Evolutionary conservation across 2,888 invertebrate genomes (phyloP).

Genomic region (Apodemia zela): DNA sequence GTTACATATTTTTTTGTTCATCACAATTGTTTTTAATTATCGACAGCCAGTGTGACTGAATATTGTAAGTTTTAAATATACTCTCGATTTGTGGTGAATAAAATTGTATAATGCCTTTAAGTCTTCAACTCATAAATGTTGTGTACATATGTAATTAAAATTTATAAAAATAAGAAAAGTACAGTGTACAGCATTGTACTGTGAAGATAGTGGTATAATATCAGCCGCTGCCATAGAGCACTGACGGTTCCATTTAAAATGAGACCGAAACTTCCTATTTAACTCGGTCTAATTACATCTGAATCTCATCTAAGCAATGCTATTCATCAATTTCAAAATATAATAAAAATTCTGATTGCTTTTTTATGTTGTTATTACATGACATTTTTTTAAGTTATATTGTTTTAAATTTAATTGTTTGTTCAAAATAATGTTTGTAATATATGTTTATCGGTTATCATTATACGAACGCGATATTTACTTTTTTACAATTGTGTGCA

Average conservation of each 20-base stretch:
- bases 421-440: not conserved
- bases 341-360: not conserved
- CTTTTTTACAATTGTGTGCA: not conserved
- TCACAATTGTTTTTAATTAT: slow-evolving; percentile 41
- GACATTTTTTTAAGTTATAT: slow-evolving; percentile 9
- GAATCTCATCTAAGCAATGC: slow-evolving; percentile 29
- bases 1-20: slow-evolving; percentile 56
- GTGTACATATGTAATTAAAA: slow-evolving; percentile 75
- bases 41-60: slow-evolving; percentile 4
- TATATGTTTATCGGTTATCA: slow-evolving; percentile 3
- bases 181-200: slow-evolving; percentile 34
- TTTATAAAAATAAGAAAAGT: slow-evolving; percentile 32
- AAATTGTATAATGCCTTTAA: slow-evolving; percentile 54
- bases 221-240: slow-evolving; percentile 26
- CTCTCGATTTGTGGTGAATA: slow-evolving; percentile 54
- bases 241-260: slow-evolving; percentile 29
- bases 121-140: slow-evolving; percentile 56
- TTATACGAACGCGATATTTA: not conserved
- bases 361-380: slow-evolving; percentile 2
- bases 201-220: slow-evolving; percentile 26
- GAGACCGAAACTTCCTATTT: slow-evolving; percentile 8
- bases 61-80: slow-evolving; percentile 16
- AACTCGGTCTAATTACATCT: slow-evolving; percentile 20
- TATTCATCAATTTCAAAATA: not conserved
- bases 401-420: slow-evolving; percentile 3